phyloP scores from a whole-genome alignment of 2,797 vertebrate species.

The Salmo trutta region DNA sequence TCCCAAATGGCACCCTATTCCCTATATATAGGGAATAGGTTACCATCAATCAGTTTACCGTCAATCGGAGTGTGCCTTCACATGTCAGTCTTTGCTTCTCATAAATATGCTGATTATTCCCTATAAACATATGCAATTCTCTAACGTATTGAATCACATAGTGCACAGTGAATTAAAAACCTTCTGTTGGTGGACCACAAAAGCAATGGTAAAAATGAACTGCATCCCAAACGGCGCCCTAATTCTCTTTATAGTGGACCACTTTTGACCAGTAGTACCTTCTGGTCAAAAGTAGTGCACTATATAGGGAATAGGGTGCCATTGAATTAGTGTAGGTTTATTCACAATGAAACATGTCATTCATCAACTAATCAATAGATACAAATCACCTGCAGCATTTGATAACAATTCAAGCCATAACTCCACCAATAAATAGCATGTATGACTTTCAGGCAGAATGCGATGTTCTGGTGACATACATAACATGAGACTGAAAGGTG shows the following conservation, averaged over 20 bases:
- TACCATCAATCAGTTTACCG: neutral
- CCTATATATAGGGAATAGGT: neutral
- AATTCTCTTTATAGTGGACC: neutral
- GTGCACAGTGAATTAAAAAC: neutral
- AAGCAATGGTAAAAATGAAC: no score
- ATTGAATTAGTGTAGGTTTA: neutral
- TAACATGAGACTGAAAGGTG: neutral
- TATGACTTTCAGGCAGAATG: neutral
- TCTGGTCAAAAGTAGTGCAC: neutral
- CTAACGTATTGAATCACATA: neutral
- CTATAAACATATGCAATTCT: neutral
- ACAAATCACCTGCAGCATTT: neutral
- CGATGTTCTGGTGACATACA: neutral
- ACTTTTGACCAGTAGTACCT: neutral
- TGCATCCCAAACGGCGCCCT: neutral
- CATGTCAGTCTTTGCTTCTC: neutral
- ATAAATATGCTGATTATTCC: neutral
- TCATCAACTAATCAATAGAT: neutral
- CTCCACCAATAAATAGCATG: neutral
- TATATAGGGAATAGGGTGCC: neutral
- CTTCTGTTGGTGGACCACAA: neutral
- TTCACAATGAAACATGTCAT: neutral
- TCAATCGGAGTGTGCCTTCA: neutral
- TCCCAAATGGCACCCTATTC: neutral
- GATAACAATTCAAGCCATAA: neutral